Evolutionary conservation across 1,140 invertebrate species (phyloP).

Genomic region (Monomorium pharaonis): DNA sequence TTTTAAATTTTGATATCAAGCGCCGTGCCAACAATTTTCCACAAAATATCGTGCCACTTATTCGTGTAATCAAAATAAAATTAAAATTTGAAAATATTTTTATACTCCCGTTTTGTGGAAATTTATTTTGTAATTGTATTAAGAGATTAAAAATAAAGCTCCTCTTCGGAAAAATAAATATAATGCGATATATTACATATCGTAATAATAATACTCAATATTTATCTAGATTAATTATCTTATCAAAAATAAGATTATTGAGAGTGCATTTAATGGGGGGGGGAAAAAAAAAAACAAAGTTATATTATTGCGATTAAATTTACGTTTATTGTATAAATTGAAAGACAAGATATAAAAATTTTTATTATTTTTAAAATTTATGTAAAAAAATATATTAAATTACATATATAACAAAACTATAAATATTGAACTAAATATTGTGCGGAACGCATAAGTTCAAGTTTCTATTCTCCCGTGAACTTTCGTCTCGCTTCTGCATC

Average conservation of each 20-base stretch:
- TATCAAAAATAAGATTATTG: constrained; percentile 1
- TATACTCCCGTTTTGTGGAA: background rate
- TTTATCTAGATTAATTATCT: background rate
- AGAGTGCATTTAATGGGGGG: background rate
- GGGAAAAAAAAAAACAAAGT: background rate
- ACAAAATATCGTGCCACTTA: background rate
- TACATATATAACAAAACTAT: background rate
- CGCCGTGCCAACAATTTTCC: background rate
- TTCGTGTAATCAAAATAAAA: background rate
- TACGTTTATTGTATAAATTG: background rate
- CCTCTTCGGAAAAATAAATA: background rate
- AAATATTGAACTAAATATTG: background rate
- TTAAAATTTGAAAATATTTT: background rate
- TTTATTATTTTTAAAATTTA: background rate
- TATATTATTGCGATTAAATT: background rate
- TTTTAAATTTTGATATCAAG: background rate
- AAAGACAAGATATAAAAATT: background rate
- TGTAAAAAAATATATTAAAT: background rate
- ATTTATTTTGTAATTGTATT: constrained; percentile 15
- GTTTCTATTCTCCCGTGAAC: background rate
- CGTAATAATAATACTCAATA: background rate
- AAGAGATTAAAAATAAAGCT: background rate
- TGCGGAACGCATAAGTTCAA: background rate
- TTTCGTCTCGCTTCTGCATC: background rate
- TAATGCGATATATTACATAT: background rate